Evolutionary conservation across 2,797 vertebrate species (phyloP).

Genomic region (Neolamprologus multifasciatus): DNA sequence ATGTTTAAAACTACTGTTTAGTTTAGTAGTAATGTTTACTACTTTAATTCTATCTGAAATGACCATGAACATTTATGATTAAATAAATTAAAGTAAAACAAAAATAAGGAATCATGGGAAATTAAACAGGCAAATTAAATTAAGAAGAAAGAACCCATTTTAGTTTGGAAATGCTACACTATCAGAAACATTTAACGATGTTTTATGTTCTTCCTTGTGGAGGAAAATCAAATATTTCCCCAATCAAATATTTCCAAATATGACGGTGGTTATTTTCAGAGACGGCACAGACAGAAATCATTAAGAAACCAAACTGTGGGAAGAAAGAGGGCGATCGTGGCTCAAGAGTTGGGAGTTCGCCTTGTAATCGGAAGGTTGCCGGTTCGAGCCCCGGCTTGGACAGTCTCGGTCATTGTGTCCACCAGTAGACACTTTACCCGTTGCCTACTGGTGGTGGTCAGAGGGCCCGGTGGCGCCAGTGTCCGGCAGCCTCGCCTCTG

Average conservation of each 20-base stretch:
- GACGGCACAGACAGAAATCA: background rate
- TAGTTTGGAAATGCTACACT: background rate
- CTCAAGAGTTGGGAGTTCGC: rapidly evolving
- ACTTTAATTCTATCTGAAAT: background rate
- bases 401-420: background rate
- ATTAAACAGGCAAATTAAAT: background rate
- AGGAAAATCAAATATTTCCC: background rate
- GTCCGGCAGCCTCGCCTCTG: rapidly evolving
- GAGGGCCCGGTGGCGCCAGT: background rate
- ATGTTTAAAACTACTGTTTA: too few relatives aligned
- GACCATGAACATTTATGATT: background rate
- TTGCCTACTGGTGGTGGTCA: background rate
- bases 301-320: too few relatives aligned
- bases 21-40: background rate
- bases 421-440: background rate
- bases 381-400: background rate
- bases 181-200: background rate
- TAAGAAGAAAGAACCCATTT: background rate
- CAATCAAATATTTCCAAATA: background rate
- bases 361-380: background rate
- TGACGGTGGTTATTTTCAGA: background rate
- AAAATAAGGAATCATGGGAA: background rate
- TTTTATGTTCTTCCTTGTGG: background rate
- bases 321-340: background rate
- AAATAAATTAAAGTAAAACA: background rate